phyloP scores from a whole-genome alignment of 1,140 invertebrate species.

The Platorchestia sp. region DNA sequence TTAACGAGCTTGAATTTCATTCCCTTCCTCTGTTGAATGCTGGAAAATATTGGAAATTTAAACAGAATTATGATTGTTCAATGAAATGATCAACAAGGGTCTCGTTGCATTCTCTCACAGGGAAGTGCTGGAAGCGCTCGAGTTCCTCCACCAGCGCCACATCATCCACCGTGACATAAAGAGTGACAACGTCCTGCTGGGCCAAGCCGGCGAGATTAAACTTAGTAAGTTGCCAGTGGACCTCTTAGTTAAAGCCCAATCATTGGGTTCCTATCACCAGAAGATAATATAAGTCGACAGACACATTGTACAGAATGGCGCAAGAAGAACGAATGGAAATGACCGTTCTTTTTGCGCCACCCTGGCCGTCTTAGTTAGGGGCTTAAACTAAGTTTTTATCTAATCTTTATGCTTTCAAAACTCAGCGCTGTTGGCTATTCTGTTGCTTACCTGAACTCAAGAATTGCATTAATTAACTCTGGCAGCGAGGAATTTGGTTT shows the following conservation, averaged over 20 bases:
- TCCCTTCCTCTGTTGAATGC: too few relatives aligned
- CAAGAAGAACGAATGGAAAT: background rate
- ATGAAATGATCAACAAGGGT: too few relatives aligned
- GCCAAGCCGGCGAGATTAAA: conserved; percentile 97
- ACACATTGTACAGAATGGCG: background rate
- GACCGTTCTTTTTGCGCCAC: too few relatives aligned
- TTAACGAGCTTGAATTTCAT: too few relatives aligned
- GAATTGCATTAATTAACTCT: too few relatives aligned
- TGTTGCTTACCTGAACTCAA: too few relatives aligned
- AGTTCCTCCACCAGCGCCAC: conserved; percentile 97
- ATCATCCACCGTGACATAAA: conserved; percentile 99
- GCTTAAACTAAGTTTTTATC: too few relatives aligned
- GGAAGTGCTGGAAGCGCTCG: conserved; percentile 96
- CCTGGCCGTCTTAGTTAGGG: background rate
- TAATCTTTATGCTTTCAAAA: too few relatives aligned
- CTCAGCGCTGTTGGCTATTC: too few relatives aligned
- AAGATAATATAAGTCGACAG: background rate
- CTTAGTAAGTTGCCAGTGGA: conserved; percentile 79
- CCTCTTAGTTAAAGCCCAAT: background rate
- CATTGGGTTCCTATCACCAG: background rate
- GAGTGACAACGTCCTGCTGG: conserved; percentile 97
- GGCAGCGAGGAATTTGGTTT: too few relatives aligned
- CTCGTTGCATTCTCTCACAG: conserved; percentile 71
- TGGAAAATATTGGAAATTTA: too few relatives aligned
- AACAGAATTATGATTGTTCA: too few relatives aligned